Conservation (phyloP, 2,797 vertebrate species). For the Peromyscus eremicus region DNA sequence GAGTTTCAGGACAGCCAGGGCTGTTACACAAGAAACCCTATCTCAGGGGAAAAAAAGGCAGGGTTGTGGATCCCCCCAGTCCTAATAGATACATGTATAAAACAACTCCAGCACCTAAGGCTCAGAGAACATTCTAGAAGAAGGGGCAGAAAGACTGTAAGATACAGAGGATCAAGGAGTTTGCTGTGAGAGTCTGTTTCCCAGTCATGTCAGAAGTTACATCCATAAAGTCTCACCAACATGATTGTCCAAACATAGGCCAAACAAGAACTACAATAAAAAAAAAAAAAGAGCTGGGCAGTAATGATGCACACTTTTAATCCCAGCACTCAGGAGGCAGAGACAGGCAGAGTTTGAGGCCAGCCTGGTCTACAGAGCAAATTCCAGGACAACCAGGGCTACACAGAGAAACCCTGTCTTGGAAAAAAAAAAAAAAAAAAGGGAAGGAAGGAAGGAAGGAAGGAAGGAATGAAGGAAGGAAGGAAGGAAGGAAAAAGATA, state of each 20-base stretch:
- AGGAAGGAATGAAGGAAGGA: no score
- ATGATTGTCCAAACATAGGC: not conserved
- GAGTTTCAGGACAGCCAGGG: not conserved
- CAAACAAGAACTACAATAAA: not conserved
- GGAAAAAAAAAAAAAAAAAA: fast-evolving
- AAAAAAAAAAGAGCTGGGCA: not conserved
- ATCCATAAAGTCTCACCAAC: not conserved
- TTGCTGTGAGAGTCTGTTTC: no score
- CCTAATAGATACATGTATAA: not conserved
- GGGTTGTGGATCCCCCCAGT: not conserved
- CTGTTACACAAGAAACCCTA: not conserved
- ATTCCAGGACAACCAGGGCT: not conserved
- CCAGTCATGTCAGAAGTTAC: not conserved
- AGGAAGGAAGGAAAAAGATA: no score
- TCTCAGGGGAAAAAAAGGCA: not conserved
- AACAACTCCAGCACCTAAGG: not conserved
- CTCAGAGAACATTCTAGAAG: not conserved
- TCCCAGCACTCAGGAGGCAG: not conserved
- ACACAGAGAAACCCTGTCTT: not conserved
- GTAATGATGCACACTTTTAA: not conserved
- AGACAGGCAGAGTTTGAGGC: not conserved
- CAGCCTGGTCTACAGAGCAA: not conserved
- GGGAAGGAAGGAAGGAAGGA: no score
- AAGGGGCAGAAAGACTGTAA: not conserved
- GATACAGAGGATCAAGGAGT: no score